phyloP scores from a whole-genome alignment of 1,140 invertebrate genomes.

The Bombus waltoni region DNA sequence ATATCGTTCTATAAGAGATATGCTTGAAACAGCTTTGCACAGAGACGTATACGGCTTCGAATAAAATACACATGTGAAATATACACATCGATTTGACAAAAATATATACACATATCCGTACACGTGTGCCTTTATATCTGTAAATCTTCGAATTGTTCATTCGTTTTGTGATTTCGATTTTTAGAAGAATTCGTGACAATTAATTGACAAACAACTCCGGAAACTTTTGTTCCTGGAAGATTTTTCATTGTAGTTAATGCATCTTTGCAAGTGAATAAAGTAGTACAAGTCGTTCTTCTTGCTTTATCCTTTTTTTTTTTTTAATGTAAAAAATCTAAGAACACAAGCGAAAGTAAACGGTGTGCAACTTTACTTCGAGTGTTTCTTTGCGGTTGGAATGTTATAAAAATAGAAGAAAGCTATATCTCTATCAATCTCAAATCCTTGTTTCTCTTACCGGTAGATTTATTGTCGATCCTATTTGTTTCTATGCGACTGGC shows the following conservation, averaged over 20 bases:
- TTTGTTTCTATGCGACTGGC: not conserved
- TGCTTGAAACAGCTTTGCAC: slow-evolving; percentile 1
- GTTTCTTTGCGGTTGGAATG: not conserved
- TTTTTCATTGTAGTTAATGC: not conserved
- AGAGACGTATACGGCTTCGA: not conserved
- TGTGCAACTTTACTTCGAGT: not conserved
- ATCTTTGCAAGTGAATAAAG: not conserved
- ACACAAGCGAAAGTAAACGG: not conserved
- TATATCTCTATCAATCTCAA: too few relatives aligned
- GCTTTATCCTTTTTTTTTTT: not conserved
- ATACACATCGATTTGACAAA: slow-evolving; percentile 10
- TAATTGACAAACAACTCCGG: slow-evolving; percentile 28
- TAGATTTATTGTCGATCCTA: not conserved
- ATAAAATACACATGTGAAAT: not conserved
- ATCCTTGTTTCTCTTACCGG: too few relatives aligned
- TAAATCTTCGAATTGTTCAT: not conserved
- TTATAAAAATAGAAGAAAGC: slow-evolving; percentile 15
- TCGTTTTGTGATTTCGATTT: not conserved
- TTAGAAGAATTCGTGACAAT: slow-evolving; percentile 4
- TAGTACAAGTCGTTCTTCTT: not conserved
- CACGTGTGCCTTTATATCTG: not conserved
- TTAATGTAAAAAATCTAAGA: not conserved
- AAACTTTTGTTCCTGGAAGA: not conserved
- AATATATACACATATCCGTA: slow-evolving; percentile 25
- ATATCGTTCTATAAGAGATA: not conserved